Evolutionary conservation across 2,113 vertebrate species (phyloP).

Genomic region (Equus przewalskii): DNA sequence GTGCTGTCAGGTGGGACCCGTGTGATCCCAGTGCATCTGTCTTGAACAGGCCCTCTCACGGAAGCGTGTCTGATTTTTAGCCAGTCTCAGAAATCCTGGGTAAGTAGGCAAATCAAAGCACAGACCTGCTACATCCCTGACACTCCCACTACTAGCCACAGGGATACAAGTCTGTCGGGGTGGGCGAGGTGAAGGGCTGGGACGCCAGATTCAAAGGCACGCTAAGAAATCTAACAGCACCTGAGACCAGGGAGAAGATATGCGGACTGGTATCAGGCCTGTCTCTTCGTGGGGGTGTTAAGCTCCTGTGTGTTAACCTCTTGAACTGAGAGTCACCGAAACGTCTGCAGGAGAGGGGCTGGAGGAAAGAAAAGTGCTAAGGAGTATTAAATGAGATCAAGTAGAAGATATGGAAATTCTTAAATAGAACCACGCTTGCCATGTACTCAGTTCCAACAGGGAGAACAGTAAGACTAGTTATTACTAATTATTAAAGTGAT

Average conservation of each 20-base stretch:
- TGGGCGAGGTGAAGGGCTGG: background rate
- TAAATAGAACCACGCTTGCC: background rate
- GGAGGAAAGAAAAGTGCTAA: background rate
- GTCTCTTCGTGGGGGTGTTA: background rate
- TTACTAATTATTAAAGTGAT: background rate
- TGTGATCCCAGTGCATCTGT: background rate
- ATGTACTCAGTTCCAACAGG: background rate
- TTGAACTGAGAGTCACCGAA: background rate
- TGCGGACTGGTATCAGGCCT: background rate
- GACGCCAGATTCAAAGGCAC: background rate
- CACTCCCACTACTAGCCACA: no score
- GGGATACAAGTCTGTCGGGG: accelerated
- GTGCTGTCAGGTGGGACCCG: background rate
- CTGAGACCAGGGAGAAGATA: background rate
- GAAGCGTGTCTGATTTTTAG: background rate
- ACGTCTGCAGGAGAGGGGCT: background rate
- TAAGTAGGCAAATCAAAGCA: background rate
- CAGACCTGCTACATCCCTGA: background rate
- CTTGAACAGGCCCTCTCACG: background rate
- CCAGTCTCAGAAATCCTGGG: background rate
- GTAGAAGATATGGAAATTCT: background rate
- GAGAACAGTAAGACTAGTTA: background rate
- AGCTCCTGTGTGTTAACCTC: background rate
- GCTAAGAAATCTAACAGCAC: background rate
- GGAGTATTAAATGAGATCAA: background rate